Conservation (phyloP, 2,113 vertebrate species). For the Cololabis saira region DNA sequence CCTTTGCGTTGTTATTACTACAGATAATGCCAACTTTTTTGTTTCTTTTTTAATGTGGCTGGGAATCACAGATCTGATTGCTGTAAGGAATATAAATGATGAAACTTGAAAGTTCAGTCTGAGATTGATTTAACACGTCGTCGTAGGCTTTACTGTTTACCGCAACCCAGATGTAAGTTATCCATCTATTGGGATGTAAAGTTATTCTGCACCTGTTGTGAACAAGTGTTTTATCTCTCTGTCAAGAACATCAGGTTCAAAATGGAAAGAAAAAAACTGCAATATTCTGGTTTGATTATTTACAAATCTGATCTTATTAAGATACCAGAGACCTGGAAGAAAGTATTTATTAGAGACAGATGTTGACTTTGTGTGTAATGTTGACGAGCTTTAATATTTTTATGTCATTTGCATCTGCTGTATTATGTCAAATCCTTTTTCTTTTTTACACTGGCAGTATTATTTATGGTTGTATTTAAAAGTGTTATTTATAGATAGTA, state of each 20-base stretch:
- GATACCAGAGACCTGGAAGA: constrained; percentile 1
- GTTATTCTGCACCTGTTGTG: not conserved
- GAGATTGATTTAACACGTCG: constrained; percentile 6
- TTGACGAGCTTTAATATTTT: constrained; percentile 32
- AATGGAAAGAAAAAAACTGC: too few species aligned
- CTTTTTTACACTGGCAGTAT: constrained; percentile 72
- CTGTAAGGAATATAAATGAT: constrained; percentile 27
- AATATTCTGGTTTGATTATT: not conserved
- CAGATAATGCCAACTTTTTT: constrained; percentile 63
- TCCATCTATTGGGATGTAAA: not conserved
- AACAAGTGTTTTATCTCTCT: constrained; percentile 5
- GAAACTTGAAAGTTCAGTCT: constrained; percentile 26
- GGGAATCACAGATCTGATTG: constrained; percentile 54
- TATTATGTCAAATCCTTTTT: constrained; percentile 40
- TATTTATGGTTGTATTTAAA: constrained; percentile 62
- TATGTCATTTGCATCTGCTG: constrained; percentile 31
- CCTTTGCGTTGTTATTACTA: constrained; percentile 39
- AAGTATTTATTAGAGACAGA: constrained; percentile 37
- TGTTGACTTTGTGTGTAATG: constrained; percentile 32
- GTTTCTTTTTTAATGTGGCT: constrained; percentile 44
- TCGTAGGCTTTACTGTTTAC: constrained; percentile 12
- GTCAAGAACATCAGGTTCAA: not conserved
- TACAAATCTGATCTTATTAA: constrained; percentile 1
- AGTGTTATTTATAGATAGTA: constrained; percentile 52
- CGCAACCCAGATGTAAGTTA: not conserved